Conservation (phyloP, 1,140 invertebrate species). For the Amphibalanus amphitrite region DNA sequence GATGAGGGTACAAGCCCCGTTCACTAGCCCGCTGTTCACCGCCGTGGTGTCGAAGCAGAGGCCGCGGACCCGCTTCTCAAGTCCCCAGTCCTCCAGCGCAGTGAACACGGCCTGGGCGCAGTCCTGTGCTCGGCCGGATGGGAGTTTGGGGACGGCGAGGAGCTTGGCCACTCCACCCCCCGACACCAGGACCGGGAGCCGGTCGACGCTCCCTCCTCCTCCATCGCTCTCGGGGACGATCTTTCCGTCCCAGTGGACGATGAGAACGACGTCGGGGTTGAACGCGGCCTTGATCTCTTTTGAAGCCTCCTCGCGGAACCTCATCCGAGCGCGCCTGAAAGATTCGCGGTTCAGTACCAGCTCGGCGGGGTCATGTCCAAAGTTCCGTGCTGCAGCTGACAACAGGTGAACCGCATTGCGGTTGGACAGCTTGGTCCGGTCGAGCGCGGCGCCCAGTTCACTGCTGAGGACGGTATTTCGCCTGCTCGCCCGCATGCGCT, state of each 20-base stretch:
- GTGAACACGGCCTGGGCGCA: conserved; percentile 9
- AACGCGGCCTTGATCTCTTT: conserved; percentile 5
- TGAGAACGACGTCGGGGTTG: conserved; percentile 4
- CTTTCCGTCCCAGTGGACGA: conserved; percentile 8
- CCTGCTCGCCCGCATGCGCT: no score
- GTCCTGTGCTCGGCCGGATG: conserved; percentile 12
- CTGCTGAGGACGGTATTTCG: no score
- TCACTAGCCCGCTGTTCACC: conserved; percentile 7
- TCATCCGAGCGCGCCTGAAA: no score
- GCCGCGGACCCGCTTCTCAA: conserved; percentile 4
- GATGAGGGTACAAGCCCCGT: conserved; percentile 10
- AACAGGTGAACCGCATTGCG: no score
- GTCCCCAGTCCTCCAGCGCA: conserved; percentile 11
- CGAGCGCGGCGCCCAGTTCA: no score
- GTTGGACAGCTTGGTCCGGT: no score
- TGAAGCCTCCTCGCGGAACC: neutral
- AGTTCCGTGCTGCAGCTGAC: no score
- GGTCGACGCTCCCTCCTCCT: conserved; percentile 10
- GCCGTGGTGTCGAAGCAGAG: conserved; percentile 13
- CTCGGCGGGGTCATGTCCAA: no score
- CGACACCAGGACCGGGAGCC: conserved; percentile 14
- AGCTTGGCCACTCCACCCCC: conserved; percentile 13
- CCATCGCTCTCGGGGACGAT: conserved; percentile 6
- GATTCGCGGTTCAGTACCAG: no score
- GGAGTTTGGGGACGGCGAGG: conserved; percentile 12